Base-by-base conservation (phyloP, 1,140 invertebrate species). In the Uloborus diversus region DNA sequence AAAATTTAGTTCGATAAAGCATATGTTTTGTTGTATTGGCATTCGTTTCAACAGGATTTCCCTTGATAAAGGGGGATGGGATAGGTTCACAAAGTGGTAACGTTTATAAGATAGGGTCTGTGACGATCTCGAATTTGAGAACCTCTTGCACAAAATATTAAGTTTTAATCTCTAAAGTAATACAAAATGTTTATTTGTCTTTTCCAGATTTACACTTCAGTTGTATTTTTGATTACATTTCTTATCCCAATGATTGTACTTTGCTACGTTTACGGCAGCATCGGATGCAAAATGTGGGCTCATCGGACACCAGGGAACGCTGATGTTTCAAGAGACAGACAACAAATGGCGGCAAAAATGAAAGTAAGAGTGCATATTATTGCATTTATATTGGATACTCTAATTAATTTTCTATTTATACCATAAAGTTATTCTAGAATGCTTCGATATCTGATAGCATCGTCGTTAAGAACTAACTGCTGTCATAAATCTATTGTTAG, bases 161-260 rank as follows among this genome's bases (percentile, higher is more conserved):
- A n/a, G n/a, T n/a, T n/a, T n/a, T n/a, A n/a, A n/a, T n/a, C n/a
- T n/a, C n/a, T n/a, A n/a, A n/a, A n/a, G n/a, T n/a, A n/a, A n/a
- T n/a, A n/a, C n/a, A n/a, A n/a, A n/a, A n/a, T n/a, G n/a, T n/a
- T n/a, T n/a, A n/a, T n/a, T n/a, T n/a, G n/a, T n/a, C 4, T 57
- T 33, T 78, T 66, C 17, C 1, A 78, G 73, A 62, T 80, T 9
- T 80, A 89, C 83, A 89, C 88, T 0, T 83, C 88, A 17, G 84
- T 87, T 68, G 84, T 90, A 4, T 87, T 90, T 73, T 65, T 86
- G 2, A 65, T 88, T 5, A 90, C 89, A 4, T 90, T 89, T 83
- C 82, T 87, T 9, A 83, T 90, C 17, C 89, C 89, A 0, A 84
- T 90, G 53, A 49, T 85, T 11, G 85, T 88, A 13, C 83, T 90